Evolutionary conservation across 2,797 vertebrate genomes (phyloP).

Genomic region (Mustela erminea): DNA sequence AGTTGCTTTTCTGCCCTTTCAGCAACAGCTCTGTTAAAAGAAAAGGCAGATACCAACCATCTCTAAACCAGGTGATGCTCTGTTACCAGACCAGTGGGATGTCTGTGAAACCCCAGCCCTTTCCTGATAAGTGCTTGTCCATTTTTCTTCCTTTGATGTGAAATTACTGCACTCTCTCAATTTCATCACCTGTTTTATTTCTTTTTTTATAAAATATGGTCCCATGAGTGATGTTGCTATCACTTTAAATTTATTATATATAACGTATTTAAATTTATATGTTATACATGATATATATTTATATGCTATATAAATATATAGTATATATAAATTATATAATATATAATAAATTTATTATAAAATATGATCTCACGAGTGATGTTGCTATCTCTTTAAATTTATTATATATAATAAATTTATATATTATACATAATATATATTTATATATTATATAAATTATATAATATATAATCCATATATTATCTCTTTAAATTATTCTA

Average conservation of each 20-base stretch:
- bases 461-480: no score
- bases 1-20: conserved; percentile 61
- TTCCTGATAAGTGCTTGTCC: background rate
- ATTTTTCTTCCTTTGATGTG: background rate
- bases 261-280: no score
- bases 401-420: no score
- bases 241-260: conserved; percentile 33
- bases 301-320: no score
- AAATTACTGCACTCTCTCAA: background rate
- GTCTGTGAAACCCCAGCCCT: background rate
- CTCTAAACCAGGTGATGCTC: background rate
- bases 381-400: no score
- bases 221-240: background rate
- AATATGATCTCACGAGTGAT: no score
- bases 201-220: background rate
- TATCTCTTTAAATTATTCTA: background rate
- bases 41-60: background rate
- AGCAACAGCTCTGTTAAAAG: background rate
- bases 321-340: no score
- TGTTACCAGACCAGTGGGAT: background rate
- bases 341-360: no score
- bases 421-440: no score
- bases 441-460: no score
- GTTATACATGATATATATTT: no score
- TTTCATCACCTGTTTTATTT: background rate